Evolutionary conservation across 2,888 invertebrate species (phyloP).

Genomic region (Anodontia alba): DNA sequence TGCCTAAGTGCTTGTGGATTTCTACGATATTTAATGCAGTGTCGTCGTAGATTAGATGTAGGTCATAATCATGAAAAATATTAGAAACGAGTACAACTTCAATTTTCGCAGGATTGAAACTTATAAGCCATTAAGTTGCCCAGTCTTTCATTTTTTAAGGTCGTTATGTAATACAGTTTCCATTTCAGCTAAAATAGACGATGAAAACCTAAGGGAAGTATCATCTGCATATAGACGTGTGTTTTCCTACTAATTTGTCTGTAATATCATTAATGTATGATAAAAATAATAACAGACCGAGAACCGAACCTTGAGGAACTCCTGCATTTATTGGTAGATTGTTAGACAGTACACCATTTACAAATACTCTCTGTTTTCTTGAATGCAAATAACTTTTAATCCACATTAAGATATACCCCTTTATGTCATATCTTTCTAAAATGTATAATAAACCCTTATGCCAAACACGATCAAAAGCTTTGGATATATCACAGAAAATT

Average conservation of each 20-base stretch:
- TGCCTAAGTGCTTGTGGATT: neutral
- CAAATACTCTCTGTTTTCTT: constrained; percentile 4
- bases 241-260: neutral
- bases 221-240: neutral
- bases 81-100: neutral
- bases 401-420: neutral
- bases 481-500: neutral
- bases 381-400: neutral
- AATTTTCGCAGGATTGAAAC: no score
- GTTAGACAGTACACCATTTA: neutral
- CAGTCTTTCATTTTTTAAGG: no score
- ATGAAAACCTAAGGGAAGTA: neutral
- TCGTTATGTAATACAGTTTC: no score
- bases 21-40: neutral
- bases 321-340: neutral
- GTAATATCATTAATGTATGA: neutral
- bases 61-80: neutral
- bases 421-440: neutral
- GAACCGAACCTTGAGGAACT: constrained; percentile 1
- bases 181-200: neutral
- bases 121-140: no score
- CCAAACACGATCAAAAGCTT: constrained; percentile 5
- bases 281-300: neutral
- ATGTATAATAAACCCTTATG: neutral
- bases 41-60: neutral